Evolutionary conservation across 2,888 invertebrate genomes (phyloP).

Genomic region (Tiphia femorata): DNA sequence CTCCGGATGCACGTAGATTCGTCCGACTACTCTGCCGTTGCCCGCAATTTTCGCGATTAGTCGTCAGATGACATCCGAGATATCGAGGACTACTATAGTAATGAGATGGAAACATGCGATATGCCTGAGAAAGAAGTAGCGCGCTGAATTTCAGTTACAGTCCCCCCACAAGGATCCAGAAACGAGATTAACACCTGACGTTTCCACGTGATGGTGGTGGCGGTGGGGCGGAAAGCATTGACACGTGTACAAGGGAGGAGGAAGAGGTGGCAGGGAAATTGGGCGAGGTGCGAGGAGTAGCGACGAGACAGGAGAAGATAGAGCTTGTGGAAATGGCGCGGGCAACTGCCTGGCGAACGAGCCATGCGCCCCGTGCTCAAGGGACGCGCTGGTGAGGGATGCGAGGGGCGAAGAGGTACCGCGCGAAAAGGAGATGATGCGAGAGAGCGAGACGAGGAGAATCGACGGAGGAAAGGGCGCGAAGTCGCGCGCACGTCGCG

Average conservation of each 20-base stretch:
- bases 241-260: conserved; percentile 45
- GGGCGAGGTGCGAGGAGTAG: conserved; percentile 10
- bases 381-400: no score
- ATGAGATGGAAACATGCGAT: background rate
- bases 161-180: no score
- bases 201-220: no score
- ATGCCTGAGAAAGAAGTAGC: no score
- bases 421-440: background rate
- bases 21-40: conserved; percentile 6
- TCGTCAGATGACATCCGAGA: conserved; percentile 1
- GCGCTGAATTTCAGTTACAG: no score
- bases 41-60: conserved; percentile 28
- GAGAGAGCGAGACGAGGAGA: background rate
- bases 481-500: conserved; percentile 5
- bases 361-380: background rate
- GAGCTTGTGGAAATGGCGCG: conserved; percentile 19
- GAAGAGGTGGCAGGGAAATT: conserved; percentile 33
- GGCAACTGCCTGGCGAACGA: background rate
- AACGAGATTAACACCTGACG: no score
- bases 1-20: background rate
- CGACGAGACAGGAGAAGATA: background rate
- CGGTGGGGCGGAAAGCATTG: conserved; percentile 38
- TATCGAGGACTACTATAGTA: background rate
- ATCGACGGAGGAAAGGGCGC: background rate
- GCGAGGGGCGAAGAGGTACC: background rate